phyloP scores from a whole-genome alignment of 2,797 vertebrate species.

The Pseudotriccus pelzelni region DNA sequence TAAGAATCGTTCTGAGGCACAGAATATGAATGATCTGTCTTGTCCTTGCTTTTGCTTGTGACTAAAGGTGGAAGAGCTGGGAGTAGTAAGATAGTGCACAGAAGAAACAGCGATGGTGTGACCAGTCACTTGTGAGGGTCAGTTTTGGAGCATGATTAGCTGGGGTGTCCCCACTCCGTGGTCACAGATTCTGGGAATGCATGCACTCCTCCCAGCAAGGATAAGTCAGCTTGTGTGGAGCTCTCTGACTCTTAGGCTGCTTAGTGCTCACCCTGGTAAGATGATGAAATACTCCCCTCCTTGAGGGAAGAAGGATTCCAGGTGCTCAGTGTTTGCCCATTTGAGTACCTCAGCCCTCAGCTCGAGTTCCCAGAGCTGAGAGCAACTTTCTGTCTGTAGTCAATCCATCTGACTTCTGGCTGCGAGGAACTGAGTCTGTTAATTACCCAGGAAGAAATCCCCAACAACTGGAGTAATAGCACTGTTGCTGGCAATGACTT shows the following conservation, averaged over 20 bases:
- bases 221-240: neutral
- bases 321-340: neutral
- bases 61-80: constrained; percentile 4
- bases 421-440: neutral
- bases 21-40: constrained; percentile 17
- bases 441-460: neutral
- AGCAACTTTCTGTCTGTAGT: neutral
- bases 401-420: neutral
- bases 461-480: neutral
- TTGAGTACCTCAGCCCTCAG: neutral
- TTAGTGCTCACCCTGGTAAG: neutral
- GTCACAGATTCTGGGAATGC: neutral
- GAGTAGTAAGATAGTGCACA: neutral
- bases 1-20: neutral
- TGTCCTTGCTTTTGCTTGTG: constrained; percentile 14
- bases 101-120: neutral
- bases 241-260: neutral
- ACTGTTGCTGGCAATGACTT: neutral
- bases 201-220: neutral
- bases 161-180: neutral
- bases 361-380: neutral
- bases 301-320: neutral
- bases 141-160: neutral
- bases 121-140: neutral
- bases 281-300: neutral